Conservation (phyloP, 1,140 invertebrate species). For the Pteromalus puparum region DNA sequence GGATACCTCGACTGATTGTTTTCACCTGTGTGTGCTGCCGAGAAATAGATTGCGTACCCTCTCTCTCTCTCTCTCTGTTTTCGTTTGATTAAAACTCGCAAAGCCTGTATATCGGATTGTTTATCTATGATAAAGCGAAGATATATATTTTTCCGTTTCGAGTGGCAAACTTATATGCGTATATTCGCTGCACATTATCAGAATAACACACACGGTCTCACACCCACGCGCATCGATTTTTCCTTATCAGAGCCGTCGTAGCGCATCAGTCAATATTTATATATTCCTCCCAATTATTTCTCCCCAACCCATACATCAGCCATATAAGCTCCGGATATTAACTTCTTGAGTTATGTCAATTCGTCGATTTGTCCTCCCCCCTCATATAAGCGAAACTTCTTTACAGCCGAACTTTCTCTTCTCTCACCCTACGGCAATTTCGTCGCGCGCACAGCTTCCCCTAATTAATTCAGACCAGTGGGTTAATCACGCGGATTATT, state of each 20-base stretch:
- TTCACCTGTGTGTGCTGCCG: background rate
- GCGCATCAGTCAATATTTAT: background rate
- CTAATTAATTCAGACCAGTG: background rate
- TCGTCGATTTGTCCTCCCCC: constrained; percentile 10
- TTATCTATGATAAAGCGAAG: too few relatives aligned
- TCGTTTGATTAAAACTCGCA: background rate
- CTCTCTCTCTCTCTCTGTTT: background rate
- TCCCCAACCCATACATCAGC: background rate
- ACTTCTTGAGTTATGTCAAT: constrained; percentile 15
- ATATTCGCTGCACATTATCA: too few relatives aligned
- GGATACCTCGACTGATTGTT: background rate
- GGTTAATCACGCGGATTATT: background rate
- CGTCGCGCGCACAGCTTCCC: background rate
- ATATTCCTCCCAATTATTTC: background rate
- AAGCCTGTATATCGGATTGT: too few relatives aligned
- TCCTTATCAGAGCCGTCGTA: background rate
- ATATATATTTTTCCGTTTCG: too few relatives aligned
- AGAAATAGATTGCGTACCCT: background rate
- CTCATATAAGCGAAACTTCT: background rate
- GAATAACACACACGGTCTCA: too few relatives aligned
- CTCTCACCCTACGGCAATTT: background rate
- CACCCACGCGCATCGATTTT: too few relatives aligned
- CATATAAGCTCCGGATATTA: background rate
- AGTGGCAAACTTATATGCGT: too few relatives aligned
- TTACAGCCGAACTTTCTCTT: background rate